A percentile compares a stretch with the other conserved stretches of the same genome.
phyloP scores from a whole-genome alignment of 35 echinoderm and acorn worm species.

The Ptychodera flava region DNA sequence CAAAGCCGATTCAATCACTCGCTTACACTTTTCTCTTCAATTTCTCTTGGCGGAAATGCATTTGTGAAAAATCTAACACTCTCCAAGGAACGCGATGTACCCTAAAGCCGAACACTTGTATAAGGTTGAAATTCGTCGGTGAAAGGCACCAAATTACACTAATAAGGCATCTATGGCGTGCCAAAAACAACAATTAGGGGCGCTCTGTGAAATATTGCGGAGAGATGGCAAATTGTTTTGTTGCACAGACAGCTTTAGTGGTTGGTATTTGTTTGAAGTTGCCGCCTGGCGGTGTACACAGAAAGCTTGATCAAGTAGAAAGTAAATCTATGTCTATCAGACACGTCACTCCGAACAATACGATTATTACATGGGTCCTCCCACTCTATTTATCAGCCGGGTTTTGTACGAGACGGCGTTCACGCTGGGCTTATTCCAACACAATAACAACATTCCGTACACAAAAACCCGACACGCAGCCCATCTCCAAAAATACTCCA shows the following conservation, averaged over 20 bases:
- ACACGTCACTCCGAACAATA: not conserved
- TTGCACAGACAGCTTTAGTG: not conserved
- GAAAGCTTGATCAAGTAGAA: not conserved
- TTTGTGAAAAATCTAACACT: slow-evolving; percentile 2
- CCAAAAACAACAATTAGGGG: not conserved
- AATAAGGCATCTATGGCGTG: not conserved
- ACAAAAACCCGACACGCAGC: not conserved
- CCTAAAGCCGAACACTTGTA: not conserved
- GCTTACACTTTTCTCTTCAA: not conserved
- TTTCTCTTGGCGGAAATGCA: not conserved
- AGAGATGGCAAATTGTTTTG: not conserved
- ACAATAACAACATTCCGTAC: not conserved
- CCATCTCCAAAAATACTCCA: not conserved
- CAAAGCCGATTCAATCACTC: not conserved
- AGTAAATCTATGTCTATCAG: not conserved
- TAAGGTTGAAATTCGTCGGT: not conserved
- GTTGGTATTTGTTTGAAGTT: not conserved
- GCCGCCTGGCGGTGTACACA: not conserved
- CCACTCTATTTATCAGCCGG: not conserved
- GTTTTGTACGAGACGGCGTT: not conserved
- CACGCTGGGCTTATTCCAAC: not conserved
- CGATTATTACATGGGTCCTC: not conserved
- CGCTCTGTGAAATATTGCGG: not conserved
- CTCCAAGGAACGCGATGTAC: not conserved
- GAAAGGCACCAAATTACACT: not conserved